phyloP scores from a whole-genome alignment of 2,797 vertebrate genomes.

The Rousettus madagascariensis region DNA sequence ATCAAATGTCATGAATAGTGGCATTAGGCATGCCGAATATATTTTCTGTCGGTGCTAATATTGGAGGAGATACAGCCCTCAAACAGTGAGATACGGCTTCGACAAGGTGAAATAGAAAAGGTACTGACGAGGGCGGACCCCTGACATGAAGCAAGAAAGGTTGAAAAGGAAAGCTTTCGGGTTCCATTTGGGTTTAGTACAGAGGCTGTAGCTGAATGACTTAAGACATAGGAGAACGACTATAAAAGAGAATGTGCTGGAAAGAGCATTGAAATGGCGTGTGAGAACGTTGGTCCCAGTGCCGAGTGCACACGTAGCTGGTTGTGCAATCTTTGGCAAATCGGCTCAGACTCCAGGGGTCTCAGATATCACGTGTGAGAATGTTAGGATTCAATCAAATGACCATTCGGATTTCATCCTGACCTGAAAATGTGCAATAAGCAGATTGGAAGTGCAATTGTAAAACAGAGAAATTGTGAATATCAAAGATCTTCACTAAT shows the following conservation, averaged over 20 bases:
- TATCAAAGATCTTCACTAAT: not conserved
- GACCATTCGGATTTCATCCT: not conserved
- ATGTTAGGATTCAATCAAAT: not conserved
- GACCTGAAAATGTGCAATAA: not conserved
- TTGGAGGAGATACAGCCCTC: not conserved
- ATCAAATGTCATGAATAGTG: not conserved
- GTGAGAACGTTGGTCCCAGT: too few species aligned
- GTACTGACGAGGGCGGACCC: too few species aligned
- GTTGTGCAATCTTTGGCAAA: accelerated
- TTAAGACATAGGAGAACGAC: not conserved
- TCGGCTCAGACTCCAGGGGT: not conserved
- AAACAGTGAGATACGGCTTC: not conserved
- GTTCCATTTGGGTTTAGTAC: not conserved
- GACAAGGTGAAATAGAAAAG: not conserved
- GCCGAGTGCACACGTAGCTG: accelerated
- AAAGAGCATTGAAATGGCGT: not conserved
- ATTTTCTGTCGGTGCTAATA: not conserved
- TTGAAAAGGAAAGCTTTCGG: not conserved
- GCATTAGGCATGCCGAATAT: not conserved
- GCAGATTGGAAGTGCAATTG: not conserved
- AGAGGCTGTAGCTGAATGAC: not conserved
- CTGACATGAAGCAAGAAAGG: not conserved
- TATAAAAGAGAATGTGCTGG: not conserved
- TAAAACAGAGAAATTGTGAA: not conserved
- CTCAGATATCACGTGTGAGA: not conserved